Evolutionary conservation across 2,888 invertebrate genomes (phyloP).

Genomic region (Coelogynopora nodosa): DNA sequence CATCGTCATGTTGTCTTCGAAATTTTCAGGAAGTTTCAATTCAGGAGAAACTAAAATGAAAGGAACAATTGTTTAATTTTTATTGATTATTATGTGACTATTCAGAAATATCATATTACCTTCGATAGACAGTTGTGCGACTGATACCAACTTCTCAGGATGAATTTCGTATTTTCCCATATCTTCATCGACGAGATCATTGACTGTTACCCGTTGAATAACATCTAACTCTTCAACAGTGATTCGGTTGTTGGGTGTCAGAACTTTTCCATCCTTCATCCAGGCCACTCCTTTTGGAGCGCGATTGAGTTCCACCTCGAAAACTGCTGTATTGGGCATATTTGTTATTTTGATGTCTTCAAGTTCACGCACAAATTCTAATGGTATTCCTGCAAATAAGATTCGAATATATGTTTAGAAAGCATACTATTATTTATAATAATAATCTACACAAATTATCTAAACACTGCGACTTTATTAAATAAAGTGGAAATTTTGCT

Average conservation of each 20-base stretch:
- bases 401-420: too few species aligned
- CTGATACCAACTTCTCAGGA: not conserved
- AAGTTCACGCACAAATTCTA: not conserved
- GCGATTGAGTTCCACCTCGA: not conserved
- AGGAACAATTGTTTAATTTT: not conserved
- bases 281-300: not conserved
- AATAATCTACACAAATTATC: too few species aligned
- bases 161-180: not conserved
- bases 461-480: too few species aligned
- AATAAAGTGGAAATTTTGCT: too few species aligned
- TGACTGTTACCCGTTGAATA: not conserved
- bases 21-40: conserved; percentile 31
- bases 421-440: too few species aligned
- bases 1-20: conserved; percentile 47
- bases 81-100: not conserved
- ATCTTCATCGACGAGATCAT: not conserved
- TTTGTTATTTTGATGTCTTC: not conserved
- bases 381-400: not conserved
- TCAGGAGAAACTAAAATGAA: conserved; percentile 39
- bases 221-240: not conserved
- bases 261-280: not conserved
- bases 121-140: not conserved
- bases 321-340: not conserved
- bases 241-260: not conserved
- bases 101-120: too few species aligned